phyloP scores from a whole-genome alignment of 2,888 invertebrate genomes.

The Eumacrocentrus americanus region DNA sequence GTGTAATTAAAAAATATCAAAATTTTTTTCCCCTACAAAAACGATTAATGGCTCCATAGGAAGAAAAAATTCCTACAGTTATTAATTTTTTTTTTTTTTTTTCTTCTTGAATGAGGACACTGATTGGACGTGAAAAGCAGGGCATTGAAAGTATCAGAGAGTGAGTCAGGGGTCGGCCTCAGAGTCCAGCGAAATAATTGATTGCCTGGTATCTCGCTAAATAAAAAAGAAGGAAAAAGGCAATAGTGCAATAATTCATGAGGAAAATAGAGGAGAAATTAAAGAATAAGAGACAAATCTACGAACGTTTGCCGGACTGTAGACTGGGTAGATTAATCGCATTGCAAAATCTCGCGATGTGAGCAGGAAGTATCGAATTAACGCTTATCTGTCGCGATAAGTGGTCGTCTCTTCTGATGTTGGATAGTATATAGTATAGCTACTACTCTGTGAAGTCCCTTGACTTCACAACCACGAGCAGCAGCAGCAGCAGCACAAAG shows the following conservation, averaged over 20 bases:
- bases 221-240: not conserved
- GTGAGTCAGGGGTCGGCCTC: not conserved
- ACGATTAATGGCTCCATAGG: not conserved
- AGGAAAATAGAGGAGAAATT: no score
- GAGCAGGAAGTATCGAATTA: conserved; percentile 55
- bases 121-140: not conserved
- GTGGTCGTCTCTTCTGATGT: conserved; percentile 19
- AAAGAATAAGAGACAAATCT: no score
- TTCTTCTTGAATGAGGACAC: conserved; percentile 4
- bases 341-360: conserved; percentile 37
- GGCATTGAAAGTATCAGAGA: not conserved
- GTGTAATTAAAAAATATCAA: not conserved
- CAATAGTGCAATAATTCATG: no score
- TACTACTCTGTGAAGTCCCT: no score
- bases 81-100: conserved; percentile 2
- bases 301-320: no score
- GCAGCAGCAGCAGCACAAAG: no score
- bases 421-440: conserved; percentile 10
- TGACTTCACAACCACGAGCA: no score
- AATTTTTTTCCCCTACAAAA: not conserved
- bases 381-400: conserved; percentile 43
- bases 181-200: not conserved
- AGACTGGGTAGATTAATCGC: no score
- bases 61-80: not conserved
- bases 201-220: not conserved